Evolutionary conservation across 2,888 invertebrate genomes (phyloP).

Genomic region (Tyria jacobaeae): DNA sequence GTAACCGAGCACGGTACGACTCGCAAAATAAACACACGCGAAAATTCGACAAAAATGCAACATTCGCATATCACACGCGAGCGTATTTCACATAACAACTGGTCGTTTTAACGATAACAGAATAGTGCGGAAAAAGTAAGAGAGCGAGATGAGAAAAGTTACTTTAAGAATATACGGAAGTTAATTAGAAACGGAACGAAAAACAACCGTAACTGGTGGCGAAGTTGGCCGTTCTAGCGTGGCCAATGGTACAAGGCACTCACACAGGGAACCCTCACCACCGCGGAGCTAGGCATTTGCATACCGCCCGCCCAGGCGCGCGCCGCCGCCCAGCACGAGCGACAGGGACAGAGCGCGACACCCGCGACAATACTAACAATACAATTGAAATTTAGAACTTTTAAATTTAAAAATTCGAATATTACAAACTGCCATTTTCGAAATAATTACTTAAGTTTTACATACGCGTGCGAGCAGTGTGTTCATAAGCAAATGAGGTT

Average conservation of each 20-base stretch:
- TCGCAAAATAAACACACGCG: slow-evolving; percentile 72
- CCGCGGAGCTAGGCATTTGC: slow-evolving; percentile 83
- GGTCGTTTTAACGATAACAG: slow-evolving; percentile 65
- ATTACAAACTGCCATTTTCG: slow-evolving; percentile 20
- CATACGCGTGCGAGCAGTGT: slow-evolving; percentile 10
- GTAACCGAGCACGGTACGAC: slow-evolving; percentile 62
- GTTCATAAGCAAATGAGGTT: slow-evolving; percentile 64
- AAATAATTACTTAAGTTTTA: slow-evolving; percentile 19
- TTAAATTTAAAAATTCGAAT: slow-evolving; percentile 25
- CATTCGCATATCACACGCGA: slow-evolving; percentile 78
- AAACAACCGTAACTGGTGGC: slow-evolving; percentile 87
- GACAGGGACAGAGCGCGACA: slow-evolving; percentile 80
- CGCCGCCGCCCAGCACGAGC: slow-evolving; percentile 83
- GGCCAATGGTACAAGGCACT: slow-evolving; percentile 85
- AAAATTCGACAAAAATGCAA: slow-evolving; percentile 65
- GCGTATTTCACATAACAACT: slow-evolving; percentile 77
- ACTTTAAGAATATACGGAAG: slow-evolving; percentile 86
- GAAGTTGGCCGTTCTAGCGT: slow-evolving; percentile 86
- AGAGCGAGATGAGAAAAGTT: slow-evolving; percentile 85
- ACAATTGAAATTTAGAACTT: slow-evolving; percentile 42
- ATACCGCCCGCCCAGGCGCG: slow-evolving; percentile 86
- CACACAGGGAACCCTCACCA: slow-evolving; percentile 80
- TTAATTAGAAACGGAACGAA: slow-evolving; percentile 86
- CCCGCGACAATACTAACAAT: slow-evolving; percentile 63
- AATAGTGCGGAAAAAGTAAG: slow-evolving; percentile 70